Evolutionary conservation across 2,797 vertebrate genomes (phyloP), one percentile per base, ranked within the genome.

Genomic region (Chaunax sp.): DNA sequence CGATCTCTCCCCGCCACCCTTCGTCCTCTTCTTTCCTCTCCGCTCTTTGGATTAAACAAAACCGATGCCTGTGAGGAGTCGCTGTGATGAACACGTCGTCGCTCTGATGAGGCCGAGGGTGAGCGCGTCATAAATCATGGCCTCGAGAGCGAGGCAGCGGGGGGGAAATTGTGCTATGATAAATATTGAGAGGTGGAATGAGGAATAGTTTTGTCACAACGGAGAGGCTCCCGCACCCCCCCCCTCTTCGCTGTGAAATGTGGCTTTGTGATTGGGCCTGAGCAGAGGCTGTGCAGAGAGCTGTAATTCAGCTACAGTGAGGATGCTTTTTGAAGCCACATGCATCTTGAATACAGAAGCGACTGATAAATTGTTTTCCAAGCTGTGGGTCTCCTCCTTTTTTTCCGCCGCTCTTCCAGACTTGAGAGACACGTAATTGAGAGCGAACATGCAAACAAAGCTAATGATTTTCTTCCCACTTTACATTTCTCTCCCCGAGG

Each of bases 121-220:
- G 69, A 82, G 67, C 47, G 37, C 28, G 53, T 72, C 77, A 67
- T 92, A 89, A 91, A 92, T 91, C 89, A 87, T 18, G 65, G 62
- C 78, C 73, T 60, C 28, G 62, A 77, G 82, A 85, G 78, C 57
- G 44, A 78, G 69, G 79, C 67, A 64, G 51, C 10, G 62, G 62
- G 58, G 53, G 78, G 64, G 70, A 65, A 79, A 84, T 86, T 85
- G 86, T 84, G 86, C 78, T 72, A 87, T 92, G 88, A 94, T 92
- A 92, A 92, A 93, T 91, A 92, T 88, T 88, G 81, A 91, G 81
- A 86, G 84, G 78, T 81, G 79, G 75, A 87, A 90, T 87, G 88
- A 91, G 83, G 82, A 86, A 92, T 91, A 84, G 88, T 87, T 89
- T 91, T 90, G 86, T 85, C 89, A 87, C 84, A 76, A 72, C 69